Base-by-base conservation (phyloP, 1,140 invertebrate species). In the Wiebesia pumilae region DNA sequence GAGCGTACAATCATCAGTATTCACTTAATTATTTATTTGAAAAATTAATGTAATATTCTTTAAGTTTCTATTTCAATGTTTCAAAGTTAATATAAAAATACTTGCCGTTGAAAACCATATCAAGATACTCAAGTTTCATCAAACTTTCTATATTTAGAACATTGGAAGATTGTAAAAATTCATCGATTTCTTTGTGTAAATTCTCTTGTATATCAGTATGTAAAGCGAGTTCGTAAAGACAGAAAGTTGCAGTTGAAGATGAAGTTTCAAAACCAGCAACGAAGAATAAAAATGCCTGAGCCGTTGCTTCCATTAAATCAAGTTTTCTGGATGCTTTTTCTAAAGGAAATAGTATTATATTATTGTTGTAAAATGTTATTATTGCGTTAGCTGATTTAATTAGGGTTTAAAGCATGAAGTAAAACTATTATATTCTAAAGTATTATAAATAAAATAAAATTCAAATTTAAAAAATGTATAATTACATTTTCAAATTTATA, bases 51-150 rank as follows among this genome's bases (percentile, higher is more conserved):
- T n/a, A n/a, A n/a, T n/a, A n/a, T n/a, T n/a, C n/a, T n/a, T n/a
- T n/a, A n/a, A n/a, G n/a, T n/a, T n/a, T n/a, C n/a, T n/a, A n/a
- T n/a, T n/a, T n/a, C n/a, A n/a, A n/a, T n/a, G n/a, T n/a, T 40
- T 27, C 40, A 73, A 73, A 40, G 2, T 73, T 40, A 21, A 27
- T 73, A 54, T 54, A 33, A 51, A 33, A 30, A 58, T 79, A 80
- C 78, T 80, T 1, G n/a, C 33, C 54, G 10, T 65, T 38, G 3
- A 62, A 40, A 62, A 62, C 47, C 51, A 80, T 88, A 88, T 94
- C 89, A 33, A 95, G 83, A 88, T 94, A 94, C 30, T 91, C 89
- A 90, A 95, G 92, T 24, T 87, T 88, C 51, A 94, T 85, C 19
- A 90, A 88, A 19, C 54, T 85, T 10, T 95, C 93, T 79, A 93